Evolutionary conservation across 2,797 vertebrate genomes (phyloP).

Genomic region (Anisognathus igniventris): DNA sequence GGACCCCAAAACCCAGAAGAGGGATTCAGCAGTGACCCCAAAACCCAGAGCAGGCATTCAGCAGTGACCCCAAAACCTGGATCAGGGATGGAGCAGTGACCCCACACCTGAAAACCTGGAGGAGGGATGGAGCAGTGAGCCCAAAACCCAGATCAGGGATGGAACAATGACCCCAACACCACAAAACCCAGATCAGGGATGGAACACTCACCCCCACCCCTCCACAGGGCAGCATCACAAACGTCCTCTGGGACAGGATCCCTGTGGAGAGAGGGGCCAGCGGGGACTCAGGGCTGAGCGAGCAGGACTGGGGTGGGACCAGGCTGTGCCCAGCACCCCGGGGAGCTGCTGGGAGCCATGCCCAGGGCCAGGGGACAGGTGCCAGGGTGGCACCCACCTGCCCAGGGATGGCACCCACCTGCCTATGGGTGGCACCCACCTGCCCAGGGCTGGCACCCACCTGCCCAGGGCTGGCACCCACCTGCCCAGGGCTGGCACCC

Average conservation of each 20-base stretch:
- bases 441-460: conserved; percentile 58
- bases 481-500: conserved; percentile 55
- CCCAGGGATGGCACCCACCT: too few relatives aligned
- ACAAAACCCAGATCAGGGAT: fast-evolving
- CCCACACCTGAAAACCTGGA: fast-evolving
- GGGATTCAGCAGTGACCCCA: neutral
- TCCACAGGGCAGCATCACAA: conserved; percentile 88
- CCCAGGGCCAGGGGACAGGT: too few relatives aligned
- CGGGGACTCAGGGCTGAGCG: neutral
- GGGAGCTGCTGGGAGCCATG: fast-evolving
- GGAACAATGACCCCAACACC: neutral
- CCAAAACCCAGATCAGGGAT: fast-evolving
- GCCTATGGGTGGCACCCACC: too few relatives aligned
- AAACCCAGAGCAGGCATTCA: fast-evolving
- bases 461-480: conserved; percentile 71
- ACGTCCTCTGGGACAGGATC: conserved; percentile 83
- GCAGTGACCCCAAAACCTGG: neutral
- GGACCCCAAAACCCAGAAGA: fast-evolving
- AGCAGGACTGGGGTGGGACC: fast-evolving
- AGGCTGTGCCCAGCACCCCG: neutral
- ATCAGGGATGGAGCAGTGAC: fast-evolving
- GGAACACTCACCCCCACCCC: conserved; percentile 75
- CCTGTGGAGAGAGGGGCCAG: conserved; percentile 68
- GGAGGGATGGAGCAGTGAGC: neutral
- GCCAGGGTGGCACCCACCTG: too few relatives aligned